phyloP scores from a whole-genome alignment of 2,113 vertebrate genomes.

The Tyto alba region DNA sequence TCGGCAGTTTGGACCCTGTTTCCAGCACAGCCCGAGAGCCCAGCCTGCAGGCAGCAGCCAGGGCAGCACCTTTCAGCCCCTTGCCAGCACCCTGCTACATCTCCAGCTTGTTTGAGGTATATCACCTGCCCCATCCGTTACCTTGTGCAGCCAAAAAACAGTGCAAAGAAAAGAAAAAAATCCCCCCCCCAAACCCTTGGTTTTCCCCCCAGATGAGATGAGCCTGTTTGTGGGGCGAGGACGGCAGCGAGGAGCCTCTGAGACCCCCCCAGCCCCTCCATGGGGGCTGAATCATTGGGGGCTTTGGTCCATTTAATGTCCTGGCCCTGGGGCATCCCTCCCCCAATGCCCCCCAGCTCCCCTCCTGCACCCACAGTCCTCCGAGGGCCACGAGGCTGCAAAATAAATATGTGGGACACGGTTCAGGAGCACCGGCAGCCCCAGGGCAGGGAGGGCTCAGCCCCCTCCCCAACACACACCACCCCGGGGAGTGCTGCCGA shows the following conservation, averaged over 20 bases:
- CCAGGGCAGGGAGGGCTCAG: neutral
- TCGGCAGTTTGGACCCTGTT: rapidly evolving
- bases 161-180: conserved; percentile 4
- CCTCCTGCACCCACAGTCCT: neutral
- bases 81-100: neutral
- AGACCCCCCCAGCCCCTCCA: neutral
- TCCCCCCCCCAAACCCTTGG: neutral
- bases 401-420: neutral
- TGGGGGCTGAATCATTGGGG: rapidly evolving
- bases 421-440: neutral
- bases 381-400: neutral
- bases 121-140: neutral
- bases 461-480: neutral
- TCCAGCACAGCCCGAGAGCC: neutral
- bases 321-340: neutral
- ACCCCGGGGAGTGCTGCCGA: rapidly evolving
- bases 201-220: neutral
- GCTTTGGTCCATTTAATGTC: neutral
- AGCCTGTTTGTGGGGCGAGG: neutral
- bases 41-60: neutral
- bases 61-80: neutral
- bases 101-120: conserved; percentile 43
- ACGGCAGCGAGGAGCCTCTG: rapidly evolving
- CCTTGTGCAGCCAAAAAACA: conserved; percentile 39
- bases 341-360: neutral